Percentiles rank a stretch among this genome's conserved stretches.
phyloP scores from a whole-genome alignment of 2,113 vertebrate genomes.

The Leucoraja erinaceus region DNA sequence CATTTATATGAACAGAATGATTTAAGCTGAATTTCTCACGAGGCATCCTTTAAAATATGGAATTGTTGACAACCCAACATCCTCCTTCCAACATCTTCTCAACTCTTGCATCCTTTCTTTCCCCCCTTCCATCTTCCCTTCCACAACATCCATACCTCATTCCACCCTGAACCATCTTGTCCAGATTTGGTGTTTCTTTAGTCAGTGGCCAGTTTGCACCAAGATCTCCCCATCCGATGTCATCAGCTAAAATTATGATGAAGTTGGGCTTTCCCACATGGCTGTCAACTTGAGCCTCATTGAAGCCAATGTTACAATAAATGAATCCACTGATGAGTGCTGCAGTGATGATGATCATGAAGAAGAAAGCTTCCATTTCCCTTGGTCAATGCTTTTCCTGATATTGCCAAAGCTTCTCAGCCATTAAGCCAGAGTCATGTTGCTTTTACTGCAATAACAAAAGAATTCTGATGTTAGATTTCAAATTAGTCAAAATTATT shows the following conservation, averaged over 20 bases:
- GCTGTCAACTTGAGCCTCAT: not conserved
- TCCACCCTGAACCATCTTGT: slow-evolving; percentile 71
- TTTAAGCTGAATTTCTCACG: too few relatives aligned
- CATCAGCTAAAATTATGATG: slow-evolving; percentile 84
- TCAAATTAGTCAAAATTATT: not conserved
- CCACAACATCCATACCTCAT: slow-evolving; percentile 59
- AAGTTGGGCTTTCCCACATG: slow-evolving; percentile 66
- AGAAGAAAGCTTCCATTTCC: slow-evolving; percentile 53
- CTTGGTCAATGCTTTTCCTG: not conserved
- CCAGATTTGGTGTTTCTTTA: slow-evolving; percentile 68
- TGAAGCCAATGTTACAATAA: slow-evolving; percentile 45
- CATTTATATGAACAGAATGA: too few relatives aligned
- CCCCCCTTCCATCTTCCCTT: too few relatives aligned
- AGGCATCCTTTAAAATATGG: too few relatives aligned
- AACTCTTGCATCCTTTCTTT: too few relatives aligned
- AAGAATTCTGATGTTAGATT: not conserved
- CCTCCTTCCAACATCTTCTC: too few relatives aligned
- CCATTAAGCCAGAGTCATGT: not conserved
- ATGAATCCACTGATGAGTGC: slow-evolving; percentile 51
- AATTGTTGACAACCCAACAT: too few relatives aligned
- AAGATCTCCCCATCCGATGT: slow-evolving; percentile 91
- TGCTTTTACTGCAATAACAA: slow-evolving; percentile 1
- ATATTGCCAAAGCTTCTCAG: not conserved
- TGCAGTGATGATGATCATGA: slow-evolving; percentile 44
- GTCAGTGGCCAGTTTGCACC: slow-evolving; percentile 68